phyloP scores from a whole-genome alignment of 2,888 invertebrate genomes.

The Blomia tropicalis region DNA sequence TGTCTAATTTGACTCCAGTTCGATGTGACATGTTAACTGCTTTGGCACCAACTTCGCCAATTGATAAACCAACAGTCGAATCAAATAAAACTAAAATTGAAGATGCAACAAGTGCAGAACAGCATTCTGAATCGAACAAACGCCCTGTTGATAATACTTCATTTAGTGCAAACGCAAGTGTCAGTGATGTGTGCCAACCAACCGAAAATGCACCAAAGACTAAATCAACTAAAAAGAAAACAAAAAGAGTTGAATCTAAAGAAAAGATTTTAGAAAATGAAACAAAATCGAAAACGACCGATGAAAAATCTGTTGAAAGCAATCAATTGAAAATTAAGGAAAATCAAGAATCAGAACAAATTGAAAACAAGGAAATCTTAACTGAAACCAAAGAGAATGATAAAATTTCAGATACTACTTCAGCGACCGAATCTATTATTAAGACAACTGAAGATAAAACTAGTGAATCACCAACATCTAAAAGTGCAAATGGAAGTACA shows the following conservation, averaged over 20 bases:
- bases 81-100: background rate
- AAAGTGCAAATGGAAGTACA: background rate
- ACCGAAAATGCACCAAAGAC: too few species aligned
- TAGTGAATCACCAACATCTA: background rate
- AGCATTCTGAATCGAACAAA: background rate
- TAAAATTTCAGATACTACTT: background rate
- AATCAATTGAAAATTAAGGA: background rate
- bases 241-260: slow-evolving; percentile 2
- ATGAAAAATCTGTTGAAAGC: background rate
- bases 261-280: background rate
- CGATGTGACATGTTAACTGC: slow-evolving; percentile 68
- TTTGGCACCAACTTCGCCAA: slow-evolving; percentile 48
- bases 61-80: slow-evolving; percentile 7
- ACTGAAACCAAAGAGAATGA: background rate
- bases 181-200: background rate
- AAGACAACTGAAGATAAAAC: background rate
- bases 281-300: background rate
- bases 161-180: background rate
- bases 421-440: background rate
- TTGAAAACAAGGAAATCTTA: background rate
- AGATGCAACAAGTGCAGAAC: background rate
- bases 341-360: background rate
- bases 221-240: slow-evolving; percentile 20
- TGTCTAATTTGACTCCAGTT: slow-evolving; percentile 78
- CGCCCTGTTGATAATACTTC: background rate